Base-by-base conservation (phyloP, 92 coral and sea anemone species). In the Siderastrea siderea region DNA sequence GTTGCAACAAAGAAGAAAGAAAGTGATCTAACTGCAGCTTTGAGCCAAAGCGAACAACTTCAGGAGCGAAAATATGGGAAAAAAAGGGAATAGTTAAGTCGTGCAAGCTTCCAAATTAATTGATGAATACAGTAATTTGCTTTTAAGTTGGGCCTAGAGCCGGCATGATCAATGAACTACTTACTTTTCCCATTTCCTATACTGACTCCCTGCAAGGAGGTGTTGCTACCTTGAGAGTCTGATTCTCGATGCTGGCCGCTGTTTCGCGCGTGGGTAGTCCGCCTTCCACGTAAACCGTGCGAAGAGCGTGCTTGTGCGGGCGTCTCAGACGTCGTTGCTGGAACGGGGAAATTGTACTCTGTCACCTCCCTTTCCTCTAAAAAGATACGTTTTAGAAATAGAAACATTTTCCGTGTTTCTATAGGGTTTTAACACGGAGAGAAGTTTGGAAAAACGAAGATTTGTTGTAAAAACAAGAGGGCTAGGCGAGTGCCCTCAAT, bases 281-380 rank as follows among this genome's bases (percentile, higher is more conserved):
- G 55, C 71, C 87, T 73, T 44, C 87, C 87, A 47, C 87, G 74
- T 1, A 84, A 73, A 1, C 87, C 87, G 9, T 64, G 61, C 6
- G 81, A 84, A 19, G 87, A 84, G 6, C 87, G 72, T 47, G 79
- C 14, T 45, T 49, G 87, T 3, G 87, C 87, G 5, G 87, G 87
- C 11, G 79, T 83, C 70, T 49, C 59, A 3, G 79, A 59, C 5
- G 71, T 11, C 1, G 87, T 83, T 38, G 71, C 58, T 9, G 87
- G 80, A 46, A 83, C 79, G 51, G 78, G 78, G 47, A 72, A 61
- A 43, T 60, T 46, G 43, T 50, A 83, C 46, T 73, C 55, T 6
- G 52, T 7, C 51, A 71, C 62, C 14, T 49, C 86, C 9, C 6
- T 45, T 66, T 14, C 84, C 51, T 48, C 68, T 71, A 83, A 16